Conservation (phyloP, 2,797 vertebrate genomes). For the Dendrocincla fuliginosa region DNA sequence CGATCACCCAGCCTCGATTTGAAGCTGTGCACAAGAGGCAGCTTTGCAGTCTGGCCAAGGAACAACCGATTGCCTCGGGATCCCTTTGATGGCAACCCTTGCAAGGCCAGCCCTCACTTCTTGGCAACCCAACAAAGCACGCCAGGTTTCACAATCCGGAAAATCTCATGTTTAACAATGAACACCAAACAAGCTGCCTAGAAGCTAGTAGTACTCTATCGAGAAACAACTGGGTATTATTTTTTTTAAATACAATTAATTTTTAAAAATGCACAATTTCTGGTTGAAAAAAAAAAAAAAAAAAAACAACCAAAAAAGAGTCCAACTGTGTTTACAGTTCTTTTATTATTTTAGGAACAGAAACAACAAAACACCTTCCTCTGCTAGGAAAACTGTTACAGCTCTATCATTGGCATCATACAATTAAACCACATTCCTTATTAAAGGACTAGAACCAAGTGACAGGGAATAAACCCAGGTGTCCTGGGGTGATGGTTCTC, state of each 20-base stretch:
- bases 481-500: not conserved
- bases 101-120: not conserved
- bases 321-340: not conserved
- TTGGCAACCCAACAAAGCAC: no score
- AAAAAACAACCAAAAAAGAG: no score
- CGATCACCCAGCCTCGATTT: fast-evolving
- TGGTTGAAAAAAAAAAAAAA: not conserved
- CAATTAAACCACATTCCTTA: not conserved
- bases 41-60: fast-evolving
- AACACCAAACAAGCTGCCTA: fast-evolving
- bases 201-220: not conserved
- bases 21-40: not conserved
- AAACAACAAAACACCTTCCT: not conserved
- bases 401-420: not conserved
- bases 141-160: fast-evolving
- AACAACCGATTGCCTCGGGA: not conserved
- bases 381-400: not conserved
- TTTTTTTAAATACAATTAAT: not conserved
- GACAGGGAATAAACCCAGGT: fast-evolving
- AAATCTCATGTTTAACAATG: fast-evolving
- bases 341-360: not conserved
- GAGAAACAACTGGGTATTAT: fast-evolving
- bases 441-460: not conserved
- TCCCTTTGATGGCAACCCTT: fast-evolving
- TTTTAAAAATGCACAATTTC: not conserved